Conservation (phyloP, 2,797 vertebrate species). For the Chromobotia macracanthus region DNA sequence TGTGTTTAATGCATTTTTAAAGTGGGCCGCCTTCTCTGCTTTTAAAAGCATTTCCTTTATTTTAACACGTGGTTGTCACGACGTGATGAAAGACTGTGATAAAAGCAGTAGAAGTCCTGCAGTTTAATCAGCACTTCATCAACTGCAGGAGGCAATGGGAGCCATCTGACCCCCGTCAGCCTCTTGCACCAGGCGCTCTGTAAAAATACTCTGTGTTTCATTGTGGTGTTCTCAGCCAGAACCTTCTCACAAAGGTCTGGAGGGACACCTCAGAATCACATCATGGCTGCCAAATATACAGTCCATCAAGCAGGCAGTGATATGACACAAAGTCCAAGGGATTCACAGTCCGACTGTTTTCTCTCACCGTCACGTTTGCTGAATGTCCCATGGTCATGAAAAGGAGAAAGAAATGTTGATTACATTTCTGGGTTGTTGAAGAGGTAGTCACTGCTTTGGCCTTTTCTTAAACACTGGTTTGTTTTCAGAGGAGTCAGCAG, state of each 20-base stretch:
- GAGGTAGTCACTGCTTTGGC: conserved; percentile 44
- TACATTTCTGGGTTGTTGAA: conserved; percentile 55
- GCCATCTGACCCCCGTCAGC: conserved; percentile 46
- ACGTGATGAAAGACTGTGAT: conserved; percentile 40
- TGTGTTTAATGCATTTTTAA: conserved; percentile 44
- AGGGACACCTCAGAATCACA: conserved; percentile 37
- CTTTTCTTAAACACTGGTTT: conserved; percentile 61
- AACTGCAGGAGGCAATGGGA: conserved; percentile 40
- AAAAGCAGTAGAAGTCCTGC: conserved; percentile 37
- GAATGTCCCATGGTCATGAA: background rate
- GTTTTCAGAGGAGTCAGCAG: conserved; percentile 67
- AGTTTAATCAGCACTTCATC: conserved; percentile 45
- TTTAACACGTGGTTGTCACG: conserved; percentile 33
- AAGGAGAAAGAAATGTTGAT: conserved; percentile 41
- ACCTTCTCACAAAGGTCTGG: conserved; percentile 35
- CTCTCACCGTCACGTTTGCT: background rate
- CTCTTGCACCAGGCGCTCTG: conserved; percentile 28
- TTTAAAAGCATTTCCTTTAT: conserved; percentile 5
- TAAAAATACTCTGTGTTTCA: conserved; percentile 42
- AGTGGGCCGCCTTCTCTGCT: conserved; percentile 9
- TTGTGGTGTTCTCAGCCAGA: conserved; percentile 10
- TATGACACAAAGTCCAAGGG: conserved; percentile 11
- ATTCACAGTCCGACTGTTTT: conserved; percentile 11
- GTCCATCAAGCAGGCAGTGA: conserved; percentile 25
- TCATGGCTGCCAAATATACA: conserved; percentile 45